Conservation (phyloP, 92 coral and sea anemone species). For the Hydrozoanthus gracilis region DNA sequence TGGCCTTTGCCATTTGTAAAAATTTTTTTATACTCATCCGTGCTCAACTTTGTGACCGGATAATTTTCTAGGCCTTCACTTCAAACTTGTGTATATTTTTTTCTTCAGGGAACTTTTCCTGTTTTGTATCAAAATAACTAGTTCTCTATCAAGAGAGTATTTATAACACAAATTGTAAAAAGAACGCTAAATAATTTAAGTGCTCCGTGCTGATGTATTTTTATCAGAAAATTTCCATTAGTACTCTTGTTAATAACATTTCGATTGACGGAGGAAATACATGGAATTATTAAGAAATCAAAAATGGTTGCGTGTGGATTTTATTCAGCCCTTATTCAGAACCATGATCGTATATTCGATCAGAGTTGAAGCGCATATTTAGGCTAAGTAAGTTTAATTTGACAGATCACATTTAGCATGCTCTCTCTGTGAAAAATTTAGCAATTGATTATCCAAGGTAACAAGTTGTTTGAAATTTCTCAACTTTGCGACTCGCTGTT, state of each 20-base stretch:
- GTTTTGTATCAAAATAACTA: constrained; percentile 76
- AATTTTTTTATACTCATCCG: constrained; percentile 40
- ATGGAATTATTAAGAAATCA: constrained; percentile 35
- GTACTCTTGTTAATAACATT: constrained; percentile 65
- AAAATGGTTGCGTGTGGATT: constrained; percentile 27
- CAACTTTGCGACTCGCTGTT: constrained; percentile 63
- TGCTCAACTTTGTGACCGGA: constrained; percentile 43
- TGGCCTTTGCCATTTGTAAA: constrained; percentile 28
- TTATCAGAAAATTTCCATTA: constrained; percentile 74
- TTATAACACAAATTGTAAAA: constrained; percentile 83
- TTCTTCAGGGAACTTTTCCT: constrained; percentile 64
- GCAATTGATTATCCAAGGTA: constrained; percentile 31
- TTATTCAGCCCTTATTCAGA: not conserved
- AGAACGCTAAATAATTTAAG: constrained; percentile 71
- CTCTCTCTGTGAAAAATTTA: constrained; percentile 11
- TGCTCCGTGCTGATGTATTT: constrained; percentile 79
- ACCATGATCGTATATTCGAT: constrained; percentile 9
- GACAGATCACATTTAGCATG: not conserved
- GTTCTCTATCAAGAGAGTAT: constrained; percentile 85
- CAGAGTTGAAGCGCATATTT: constrained; percentile 5
- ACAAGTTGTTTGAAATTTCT: constrained; percentile 42
- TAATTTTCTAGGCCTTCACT: constrained; percentile 74
- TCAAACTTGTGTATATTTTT: constrained; percentile 80
- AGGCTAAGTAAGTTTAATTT: not conserved
- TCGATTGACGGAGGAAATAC: constrained; percentile 66